Percentiles rank a stretch among this genome's conserved stretches.
Conservation (phyloP, 64 coral and sea anemone species). For the Stylophora pistillata region DNA sequence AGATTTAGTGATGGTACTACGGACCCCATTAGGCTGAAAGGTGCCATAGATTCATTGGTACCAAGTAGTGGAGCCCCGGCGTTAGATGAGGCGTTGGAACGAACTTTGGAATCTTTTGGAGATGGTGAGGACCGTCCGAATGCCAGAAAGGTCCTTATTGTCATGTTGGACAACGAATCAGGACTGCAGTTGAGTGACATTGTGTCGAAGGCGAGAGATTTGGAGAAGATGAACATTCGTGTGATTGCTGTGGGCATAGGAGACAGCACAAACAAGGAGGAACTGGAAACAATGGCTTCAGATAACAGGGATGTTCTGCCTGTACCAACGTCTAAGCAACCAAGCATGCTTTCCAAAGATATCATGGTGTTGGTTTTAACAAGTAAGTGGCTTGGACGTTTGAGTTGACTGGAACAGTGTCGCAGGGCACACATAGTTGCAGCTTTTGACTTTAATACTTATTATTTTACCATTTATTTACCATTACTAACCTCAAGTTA, state of each 20-base stretch:
- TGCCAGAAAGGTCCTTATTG: slow-evolving; percentile 70
- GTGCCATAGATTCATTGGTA: not conserved
- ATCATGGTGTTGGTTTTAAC: slow-evolving; percentile 60
- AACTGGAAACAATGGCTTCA: slow-evolving; percentile 45
- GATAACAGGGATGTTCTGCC: slow-evolving; percentile 57
- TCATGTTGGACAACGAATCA: slow-evolving; percentile 72
- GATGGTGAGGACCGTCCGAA: slow-evolving; percentile 38
- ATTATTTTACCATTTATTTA: not conserved
- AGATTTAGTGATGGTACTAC: not conserved
- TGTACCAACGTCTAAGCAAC: slow-evolving; percentile 18
- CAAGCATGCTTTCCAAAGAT: slow-evolving; percentile 56
- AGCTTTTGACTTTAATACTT: no score
- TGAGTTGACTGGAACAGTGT: not conserved
- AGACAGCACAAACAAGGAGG: slow-evolving; percentile 25
- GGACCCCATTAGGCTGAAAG: not conserved
- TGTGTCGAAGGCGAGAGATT: slow-evolving; percentile 3
- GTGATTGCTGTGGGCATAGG: slow-evolving; percentile 83
- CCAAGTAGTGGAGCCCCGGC: slow-evolving; percentile 42
- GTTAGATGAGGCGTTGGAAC: slow-evolving; percentile 65
- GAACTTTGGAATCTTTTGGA: slow-evolving; percentile 49
- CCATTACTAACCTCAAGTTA: no score
- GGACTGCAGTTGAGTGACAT: slow-evolving; percentile 28
- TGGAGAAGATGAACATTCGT: slow-evolving; percentile 28
- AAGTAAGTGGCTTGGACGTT: slow-evolving; percentile 16
- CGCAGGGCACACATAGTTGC: no score